Base-by-base conservation (phyloP, 1,140 invertebrate species). In the Trichoplusia ni region DNA sequence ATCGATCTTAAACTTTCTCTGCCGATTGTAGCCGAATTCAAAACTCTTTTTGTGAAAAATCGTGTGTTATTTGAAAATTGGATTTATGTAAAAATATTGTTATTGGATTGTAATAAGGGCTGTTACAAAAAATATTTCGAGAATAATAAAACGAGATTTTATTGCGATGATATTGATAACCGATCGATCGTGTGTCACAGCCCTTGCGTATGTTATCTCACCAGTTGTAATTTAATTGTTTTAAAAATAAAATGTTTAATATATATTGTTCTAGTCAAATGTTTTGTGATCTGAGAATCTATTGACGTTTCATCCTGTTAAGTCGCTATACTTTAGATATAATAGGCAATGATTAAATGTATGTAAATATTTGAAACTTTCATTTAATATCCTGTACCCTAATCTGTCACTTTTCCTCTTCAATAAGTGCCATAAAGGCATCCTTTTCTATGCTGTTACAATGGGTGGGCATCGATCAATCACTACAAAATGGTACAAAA, bases 321-420 rank as follows among this genome's bases (percentile, higher is more conserved):
- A 58, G 51, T 62, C 65, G 65, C 65, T 67, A 67, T 63, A 42
- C 9, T 62, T 62, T 56, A 67, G 51, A 63, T 58, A 58, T 62
- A 51, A 62, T 67, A 67, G 65, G 40, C 44, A 59, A 63, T 62
- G 49, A 67, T 63, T 67, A 67, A 62, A 67, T 67, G 65, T 67
- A 67, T 67, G 65, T 67, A 67, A 62, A 67, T 67, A 67, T 62
- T 19, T 6, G 7, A 23, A 18, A 4, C 1, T 61, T 62, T 61
- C 19, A 62, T 62, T 67, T 46, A 16, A 0, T 29, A 44, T 3
- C 14, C 0, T 23, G 11, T 13, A 25, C n/a, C 11, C 23, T 9
- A 19, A 42, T 13, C 38, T 18, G 5, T n/a, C n/a, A n/a, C n/a
- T n/a, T n/a, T n/a, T n/a, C n/a, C n/a, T n/a, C n/a, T n/a, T n/a